Conservation (phyloP, 1,140 invertebrate genomes). For the Diorhabda sublineata region DNA sequence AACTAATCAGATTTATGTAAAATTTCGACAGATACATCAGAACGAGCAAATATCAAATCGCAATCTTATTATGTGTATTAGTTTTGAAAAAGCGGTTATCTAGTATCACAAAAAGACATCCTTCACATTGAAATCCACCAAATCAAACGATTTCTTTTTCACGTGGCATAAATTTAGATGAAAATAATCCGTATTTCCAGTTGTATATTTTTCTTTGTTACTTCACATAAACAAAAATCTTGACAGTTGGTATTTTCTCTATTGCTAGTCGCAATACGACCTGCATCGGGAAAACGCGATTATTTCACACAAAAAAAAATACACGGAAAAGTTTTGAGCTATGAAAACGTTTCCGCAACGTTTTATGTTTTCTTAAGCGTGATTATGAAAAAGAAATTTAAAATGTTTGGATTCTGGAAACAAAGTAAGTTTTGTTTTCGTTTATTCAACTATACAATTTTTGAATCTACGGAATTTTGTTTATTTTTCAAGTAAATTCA, state of each 20-base stretch:
- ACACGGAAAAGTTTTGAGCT: not conserved
- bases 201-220: slow-evolving; percentile 7
- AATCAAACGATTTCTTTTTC: not conserved
- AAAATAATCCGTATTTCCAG: slow-evolving; percentile 3
- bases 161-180: slow-evolving; percentile 12
- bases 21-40: too few relatives aligned
- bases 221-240: slow-evolving; percentile 6
- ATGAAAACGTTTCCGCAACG: too few relatives aligned
- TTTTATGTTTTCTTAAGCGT: not conserved
- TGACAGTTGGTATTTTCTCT: slow-evolving; percentile 6
- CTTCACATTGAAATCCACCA: too few relatives aligned
- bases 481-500: too few relatives aligned
- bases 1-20: too few relatives aligned
- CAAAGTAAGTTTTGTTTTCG: not conserved
- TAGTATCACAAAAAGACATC: too few relatives aligned
- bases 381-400: not conserved
- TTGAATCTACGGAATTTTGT: too few relatives aligned
- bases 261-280: slow-evolving; percentile 8
- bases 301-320: not conserved
- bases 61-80: too few relatives aligned
- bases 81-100: too few relatives aligned
- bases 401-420: not conserved
- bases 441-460: too few relatives aligned
- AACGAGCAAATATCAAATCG: too few relatives aligned
- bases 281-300: slow-evolving; percentile 4